Evolutionary conservation across 2,113 vertebrate species (phyloP).

Genomic region (Pseudonaja textilis): DNA sequence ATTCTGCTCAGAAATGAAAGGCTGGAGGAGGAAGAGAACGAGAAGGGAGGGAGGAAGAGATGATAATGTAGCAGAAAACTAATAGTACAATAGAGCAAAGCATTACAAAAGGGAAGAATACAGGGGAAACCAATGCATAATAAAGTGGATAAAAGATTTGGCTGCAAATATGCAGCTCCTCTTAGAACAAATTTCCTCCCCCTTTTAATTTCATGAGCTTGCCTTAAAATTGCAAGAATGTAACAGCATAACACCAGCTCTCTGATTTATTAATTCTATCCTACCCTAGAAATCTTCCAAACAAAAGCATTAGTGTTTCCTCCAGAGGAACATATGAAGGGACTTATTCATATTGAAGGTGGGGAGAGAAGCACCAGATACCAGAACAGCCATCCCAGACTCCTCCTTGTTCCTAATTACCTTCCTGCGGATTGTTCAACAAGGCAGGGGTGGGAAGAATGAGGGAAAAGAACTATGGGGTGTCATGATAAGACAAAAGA

Average conservation of each 20-base stretch:
- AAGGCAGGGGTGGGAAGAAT: conserved; percentile 23
- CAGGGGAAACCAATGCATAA: neutral
- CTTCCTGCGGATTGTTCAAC: conserved; percentile 48
- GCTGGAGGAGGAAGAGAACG: neutral
- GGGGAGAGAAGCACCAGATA: conserved; percentile 62
- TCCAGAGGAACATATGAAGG: conserved; percentile 64
- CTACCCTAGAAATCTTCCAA: conserved; percentile 58
- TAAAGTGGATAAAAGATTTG: conserved; percentile 7
- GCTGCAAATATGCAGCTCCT: conserved; percentile 30
- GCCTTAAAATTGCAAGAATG: conserved; percentile 69
- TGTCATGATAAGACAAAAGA: neutral
- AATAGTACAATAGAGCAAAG: neutral
- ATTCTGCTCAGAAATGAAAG: neutral
- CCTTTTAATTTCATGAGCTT: conserved; percentile 41
- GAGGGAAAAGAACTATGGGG: neutral
- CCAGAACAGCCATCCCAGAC: conserved; percentile 40
- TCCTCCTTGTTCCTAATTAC: conserved; percentile 63
- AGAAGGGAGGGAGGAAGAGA: neutral
- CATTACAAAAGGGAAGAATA: neutral
- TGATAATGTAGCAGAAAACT: neutral
- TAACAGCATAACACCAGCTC: conserved; percentile 52
- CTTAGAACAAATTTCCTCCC: conserved; percentile 30
- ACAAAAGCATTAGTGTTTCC: conserved; percentile 73
- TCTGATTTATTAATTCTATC: conserved; percentile 69
- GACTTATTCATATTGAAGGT: conserved; percentile 66